Base-by-base conservation (phyloP, 2,888 invertebrate species). In the Pandemis corylana region DNA sequence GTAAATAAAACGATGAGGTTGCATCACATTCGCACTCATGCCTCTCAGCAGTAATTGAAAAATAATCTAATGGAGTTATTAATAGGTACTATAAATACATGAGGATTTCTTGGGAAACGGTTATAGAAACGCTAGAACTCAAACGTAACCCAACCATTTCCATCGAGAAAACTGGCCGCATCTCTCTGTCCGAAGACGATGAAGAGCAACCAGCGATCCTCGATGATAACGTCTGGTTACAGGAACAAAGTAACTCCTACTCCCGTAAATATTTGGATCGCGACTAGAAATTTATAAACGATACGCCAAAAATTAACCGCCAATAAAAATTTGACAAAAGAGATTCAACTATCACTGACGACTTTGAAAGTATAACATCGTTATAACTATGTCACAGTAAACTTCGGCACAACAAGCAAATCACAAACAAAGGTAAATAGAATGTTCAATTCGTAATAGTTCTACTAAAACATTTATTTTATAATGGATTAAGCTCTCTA, bases 401-500 rank as follows among this genome's bases (percentile, higher is more conserved):
- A 84, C 85, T 87, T 88, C 80, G 88, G 89, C 85, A 89, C 89
- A 94, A 93, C 92, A 94, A 93, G 94, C 93, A 89, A 89, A 87
- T 87, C 82, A 88, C 83, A 93, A 94, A 94, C 93, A 90, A 87
- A 88, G 90, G 93, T 93, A 93, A 93, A 93, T 93, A 93, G 87
- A 89, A 86, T 85, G 86, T 87, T 87, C 81, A 84, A 87, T 89
- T 87, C 89, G 85, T 90, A 87, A 87, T 91, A 91, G 84, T 88
- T 86, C 90, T 93, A 93, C 89, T 91, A 93, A 91, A 93, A 91
- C 90, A 91, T 92, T 92, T 90, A 90, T 86, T 89, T 89, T 85
- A 89, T 90, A 90, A 84, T 89, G 88, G 86, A 82, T 86, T 93
- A 94, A 94, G 94, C 94, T 94, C 94, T 94, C 89, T 94, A 93